A percentile compares a stretch with the other conserved stretches of the same genome.
phyloP scores from a whole-genome alignment of 2,113 vertebrate genomes.

The Brienomyrus brachyistius region DNA sequence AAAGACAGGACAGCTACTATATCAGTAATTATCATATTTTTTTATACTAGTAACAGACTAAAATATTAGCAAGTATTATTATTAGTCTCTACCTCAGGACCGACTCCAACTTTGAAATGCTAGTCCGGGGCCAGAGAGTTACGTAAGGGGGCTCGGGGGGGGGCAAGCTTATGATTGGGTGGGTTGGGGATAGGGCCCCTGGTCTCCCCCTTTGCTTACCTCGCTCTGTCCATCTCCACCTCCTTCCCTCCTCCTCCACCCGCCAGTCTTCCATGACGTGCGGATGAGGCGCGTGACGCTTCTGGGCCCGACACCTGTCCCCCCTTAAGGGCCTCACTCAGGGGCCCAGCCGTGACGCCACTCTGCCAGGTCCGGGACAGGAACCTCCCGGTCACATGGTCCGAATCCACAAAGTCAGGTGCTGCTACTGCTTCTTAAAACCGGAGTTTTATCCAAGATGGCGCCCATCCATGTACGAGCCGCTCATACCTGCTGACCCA shows the following conservation, averaged over 20 bases:
- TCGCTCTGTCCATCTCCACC: background rate
- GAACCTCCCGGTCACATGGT: background rate
- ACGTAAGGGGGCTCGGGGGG: background rate
- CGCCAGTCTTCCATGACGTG: background rate
- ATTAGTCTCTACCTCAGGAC: background rate
- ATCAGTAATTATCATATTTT: background rate
- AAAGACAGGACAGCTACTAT: background rate
- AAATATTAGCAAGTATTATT: background rate
- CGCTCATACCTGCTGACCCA: background rate
- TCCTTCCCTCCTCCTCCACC: background rate
- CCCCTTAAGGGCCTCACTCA: background rate
- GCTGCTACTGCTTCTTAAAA: background rate
- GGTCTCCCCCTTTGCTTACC: background rate
- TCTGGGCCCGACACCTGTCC: background rate
- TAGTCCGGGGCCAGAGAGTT: background rate
- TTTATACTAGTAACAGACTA: background rate
- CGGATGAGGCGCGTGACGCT: background rate
- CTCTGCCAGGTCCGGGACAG: background rate
- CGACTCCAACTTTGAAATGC: background rate
- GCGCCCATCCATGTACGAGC: too few relatives aligned
- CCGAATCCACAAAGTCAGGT: background rate
- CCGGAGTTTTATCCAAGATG: background rate
- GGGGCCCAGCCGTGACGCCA: background rate
- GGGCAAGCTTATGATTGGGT: background rate
- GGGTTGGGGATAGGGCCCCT: background rate